Evolutionary conservation across 2,113 vertebrate species (phyloP).

Genomic region (Bubo scandiacus): DNA sequence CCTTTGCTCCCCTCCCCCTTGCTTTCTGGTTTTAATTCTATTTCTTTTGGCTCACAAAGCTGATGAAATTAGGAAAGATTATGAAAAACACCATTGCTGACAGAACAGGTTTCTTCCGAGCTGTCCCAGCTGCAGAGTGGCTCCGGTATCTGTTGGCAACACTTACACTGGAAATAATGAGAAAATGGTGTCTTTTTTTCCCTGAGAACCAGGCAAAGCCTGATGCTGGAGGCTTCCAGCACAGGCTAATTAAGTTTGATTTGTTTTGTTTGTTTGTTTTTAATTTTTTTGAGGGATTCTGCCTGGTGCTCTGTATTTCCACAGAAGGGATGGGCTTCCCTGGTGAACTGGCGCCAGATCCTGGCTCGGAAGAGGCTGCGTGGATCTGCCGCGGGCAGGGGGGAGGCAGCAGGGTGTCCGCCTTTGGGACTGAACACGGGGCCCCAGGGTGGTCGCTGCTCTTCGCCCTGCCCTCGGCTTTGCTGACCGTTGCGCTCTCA

Average conservation of each 20-base stretch:
- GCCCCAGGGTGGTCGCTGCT: not conserved
- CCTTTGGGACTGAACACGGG: not conserved
- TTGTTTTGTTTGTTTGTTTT: not conserved
- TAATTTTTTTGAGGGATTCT: not conserved
- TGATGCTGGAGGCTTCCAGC: not conserved
- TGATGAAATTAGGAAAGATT: not conserved
- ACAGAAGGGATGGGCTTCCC: not conserved
- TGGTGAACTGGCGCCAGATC: not conserved
- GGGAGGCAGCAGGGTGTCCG: not conserved
- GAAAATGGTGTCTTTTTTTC: not conserved
- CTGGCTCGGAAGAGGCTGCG: not conserved
- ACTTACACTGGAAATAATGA: not conserved
- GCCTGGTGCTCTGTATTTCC: not conserved
- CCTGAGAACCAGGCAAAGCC: not conserved
- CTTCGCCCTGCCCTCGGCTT: fast-evolving
- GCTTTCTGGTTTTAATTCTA: not conserved
- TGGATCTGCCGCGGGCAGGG: not conserved
- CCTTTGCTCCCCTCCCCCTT: not conserved
- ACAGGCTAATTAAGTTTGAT: not conserved
- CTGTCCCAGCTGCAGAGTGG: not conserved
- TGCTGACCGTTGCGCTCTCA: not conserved
- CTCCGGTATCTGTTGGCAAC: not conserved
- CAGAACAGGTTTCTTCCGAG: not conserved
- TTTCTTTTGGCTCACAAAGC: not conserved
- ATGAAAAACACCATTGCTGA: not conserved